phyloP scores from a whole-genome alignment of 2,888 invertebrate genomes.

The Sthenelais limicola region DNA sequence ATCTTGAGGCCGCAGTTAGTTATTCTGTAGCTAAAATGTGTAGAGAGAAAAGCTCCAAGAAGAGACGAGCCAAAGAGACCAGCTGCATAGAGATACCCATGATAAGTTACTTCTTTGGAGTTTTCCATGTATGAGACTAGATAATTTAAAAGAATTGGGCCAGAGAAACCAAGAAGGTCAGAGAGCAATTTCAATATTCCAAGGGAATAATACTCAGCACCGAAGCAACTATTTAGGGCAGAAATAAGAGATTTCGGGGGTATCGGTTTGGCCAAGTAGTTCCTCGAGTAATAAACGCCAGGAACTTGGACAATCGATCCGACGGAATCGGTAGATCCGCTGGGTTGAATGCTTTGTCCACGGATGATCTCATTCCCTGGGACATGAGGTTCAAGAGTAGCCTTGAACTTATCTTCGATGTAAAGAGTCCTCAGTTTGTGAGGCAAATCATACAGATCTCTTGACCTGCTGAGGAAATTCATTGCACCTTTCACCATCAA shows the following conservation, averaged over 20 bases:
- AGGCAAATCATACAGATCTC: conserved; percentile 67
- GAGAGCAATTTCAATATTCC: conserved; percentile 80
- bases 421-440: conserved; percentile 58
- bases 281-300: background rate
- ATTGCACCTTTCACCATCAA: conserved; percentile 76
- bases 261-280: background rate
- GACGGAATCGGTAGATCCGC: too few relatives aligned
- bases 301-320: background rate
- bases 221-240: conserved; percentile 66
- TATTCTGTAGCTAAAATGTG: conserved; percentile 93
- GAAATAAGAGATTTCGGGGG: conserved; percentile 53
- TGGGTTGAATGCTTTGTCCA: too few relatives aligned
- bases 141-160: conserved; percentile 88
- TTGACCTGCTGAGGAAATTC: conserved; percentile 76
- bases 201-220: conserved; percentile 65
- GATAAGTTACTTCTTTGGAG: conserved; percentile 76
- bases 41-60: conserved; percentile 83
- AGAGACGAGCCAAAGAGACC: conserved; percentile 80
- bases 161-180: conserved; percentile 89
- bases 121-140: conserved; percentile 86
- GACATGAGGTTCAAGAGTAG: conserved; percentile 42
- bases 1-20: conserved; percentile 77
- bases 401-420: conserved; percentile 58
- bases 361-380: background rate
- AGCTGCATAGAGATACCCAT: conserved; percentile 75